Conservation (phyloP, 2,113 vertebrate species). For the Haemorhous mexicanus region DNA sequence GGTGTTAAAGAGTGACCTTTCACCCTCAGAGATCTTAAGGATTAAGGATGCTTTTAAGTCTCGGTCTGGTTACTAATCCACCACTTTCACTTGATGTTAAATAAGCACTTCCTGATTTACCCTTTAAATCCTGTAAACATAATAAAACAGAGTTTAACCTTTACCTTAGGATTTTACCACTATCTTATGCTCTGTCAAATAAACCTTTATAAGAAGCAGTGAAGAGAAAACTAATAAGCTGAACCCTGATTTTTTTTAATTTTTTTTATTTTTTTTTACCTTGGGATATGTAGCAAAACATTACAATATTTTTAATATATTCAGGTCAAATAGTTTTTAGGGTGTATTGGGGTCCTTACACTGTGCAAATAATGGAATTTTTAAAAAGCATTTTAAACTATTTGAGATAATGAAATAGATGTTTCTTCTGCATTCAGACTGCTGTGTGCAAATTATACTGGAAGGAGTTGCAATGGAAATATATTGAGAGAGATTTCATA, state of each 20-base stretch:
- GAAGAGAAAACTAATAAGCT: conserved; percentile 80
- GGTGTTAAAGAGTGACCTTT: conserved; percentile 90
- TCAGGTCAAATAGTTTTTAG: conserved; percentile 70
- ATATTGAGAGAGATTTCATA: conserved; percentile 61
- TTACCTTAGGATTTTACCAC: conserved; percentile 84
- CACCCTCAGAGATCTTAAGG: conserved; percentile 89
- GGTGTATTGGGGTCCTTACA: conserved; percentile 26
- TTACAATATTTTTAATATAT: conserved; percentile 81
- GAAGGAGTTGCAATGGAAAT: conserved; percentile 63
- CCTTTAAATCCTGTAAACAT: conserved; percentile 84
- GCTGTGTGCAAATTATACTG: conserved; percentile 47
- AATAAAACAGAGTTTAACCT: conserved; percentile 85
- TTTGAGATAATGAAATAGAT: conserved; percentile 74
- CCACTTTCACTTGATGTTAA: conserved; percentile 88
- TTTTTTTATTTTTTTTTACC: conserved; percentile 39
- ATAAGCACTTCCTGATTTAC: conserved; percentile 83
- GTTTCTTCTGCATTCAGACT: conserved; percentile 39
- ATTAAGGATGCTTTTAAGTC: conserved; percentile 90
- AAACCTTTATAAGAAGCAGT: conserved; percentile 73
- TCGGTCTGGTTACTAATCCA: conserved; percentile 81
- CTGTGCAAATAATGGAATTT: conserved; percentile 66
- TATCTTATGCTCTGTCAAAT: conserved; percentile 72
- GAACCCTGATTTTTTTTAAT: conserved; percentile 51
- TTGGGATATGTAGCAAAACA: conserved; percentile 77
- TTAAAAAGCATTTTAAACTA: conserved; percentile 59